Evolutionary conservation across 2,888 invertebrate genomes (phyloP), one percentile per base, ranked within the genome.

Genomic region (Brachypalpus laphriformis): DNA sequence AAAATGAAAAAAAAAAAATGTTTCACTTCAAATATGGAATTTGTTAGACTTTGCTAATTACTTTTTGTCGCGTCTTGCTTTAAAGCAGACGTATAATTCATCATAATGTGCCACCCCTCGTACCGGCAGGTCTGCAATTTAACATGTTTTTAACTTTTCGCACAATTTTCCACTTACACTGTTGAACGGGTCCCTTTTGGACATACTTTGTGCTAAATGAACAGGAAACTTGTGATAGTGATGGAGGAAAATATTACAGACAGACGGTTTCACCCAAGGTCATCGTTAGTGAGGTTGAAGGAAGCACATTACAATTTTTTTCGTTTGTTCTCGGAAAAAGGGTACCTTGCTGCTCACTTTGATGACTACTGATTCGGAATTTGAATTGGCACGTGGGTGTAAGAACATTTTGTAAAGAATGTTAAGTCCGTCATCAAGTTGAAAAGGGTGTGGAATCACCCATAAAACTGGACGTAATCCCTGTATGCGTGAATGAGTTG

Each of bases 161-260:
- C 7, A 22, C 45, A 70, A 61, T 77, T 61, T 70, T 40, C 51
- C 42, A 68, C 70, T 57, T 31, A 49, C 31, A 45, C 8, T 20
- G 25, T 40, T 71, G 47, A 70, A 54, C 34, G 28, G 11, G 28
- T 42, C n/a, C 31, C n/a, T 9, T 22, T 56, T 71, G 54, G n/a
- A 49, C 63, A 70, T 54, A 71, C 49, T 57, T 56, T 57, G 49
- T 40, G 63, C 57, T 56, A 65, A 78, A 78, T 78, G 78, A 72
- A 56, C 49, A 28, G 57, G 63, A 78, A 78, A 71, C 57, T 65
- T 72, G 31, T 20, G 56, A 56, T 70, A 42, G 18, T 45, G 28
- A 1, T 6, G 20, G 20, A 22, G 3, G 34, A 37, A 20, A 57
- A 3, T 57, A 4, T 16, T 57, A n/a, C 37, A 16, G 8, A 31